These are phyloP conservation scores for Agapetus fuscipes DNA, from an alignment of 2,888 invertebrate species.

Conservation along the genomic window DNA sequence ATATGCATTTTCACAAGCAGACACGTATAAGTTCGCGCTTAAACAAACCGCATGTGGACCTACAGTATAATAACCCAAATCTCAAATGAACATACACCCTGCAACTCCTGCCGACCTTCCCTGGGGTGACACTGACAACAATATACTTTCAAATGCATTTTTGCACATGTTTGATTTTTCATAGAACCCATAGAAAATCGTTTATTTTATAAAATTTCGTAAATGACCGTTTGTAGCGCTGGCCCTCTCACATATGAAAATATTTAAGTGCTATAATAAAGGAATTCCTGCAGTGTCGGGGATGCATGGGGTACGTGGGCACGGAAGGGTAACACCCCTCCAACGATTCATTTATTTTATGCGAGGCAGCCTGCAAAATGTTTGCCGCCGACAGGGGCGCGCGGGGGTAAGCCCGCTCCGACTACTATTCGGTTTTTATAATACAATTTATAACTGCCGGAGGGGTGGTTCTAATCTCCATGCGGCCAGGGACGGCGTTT, in stretches of 20 bases:
- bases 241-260: conserved; percentile 12
- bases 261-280: conserved; percentile 22
- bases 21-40: too few species aligned
- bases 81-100: too few species aligned
- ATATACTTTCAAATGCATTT: too few species aligned
- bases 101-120: too few species aligned
- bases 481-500: conserved; percentile 10
- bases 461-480: conserved; percentile 21
- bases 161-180: too few species aligned
- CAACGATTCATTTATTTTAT: conserved; percentile 21
- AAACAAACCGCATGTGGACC: too few species aligned
- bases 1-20: too few species aligned
- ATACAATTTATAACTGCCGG: conserved; percentile 21
- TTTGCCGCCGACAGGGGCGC: conserved; percentile 10
- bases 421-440: conserved; percentile 21
- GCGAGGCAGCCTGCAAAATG: conserved; percentile 8
- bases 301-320: background rate
- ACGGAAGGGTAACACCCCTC: background rate
- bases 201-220: too few species aligned
- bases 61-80: too few species aligned
- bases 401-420: conserved; percentile 14
- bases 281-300: conserved; percentile 20
- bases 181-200: too few species aligned
- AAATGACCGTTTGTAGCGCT: too few species aligned
- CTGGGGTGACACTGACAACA: too few species aligned